phyloP scores from a whole-genome alignment of 2,888 invertebrate species.

The Sinelater perroti region DNA sequence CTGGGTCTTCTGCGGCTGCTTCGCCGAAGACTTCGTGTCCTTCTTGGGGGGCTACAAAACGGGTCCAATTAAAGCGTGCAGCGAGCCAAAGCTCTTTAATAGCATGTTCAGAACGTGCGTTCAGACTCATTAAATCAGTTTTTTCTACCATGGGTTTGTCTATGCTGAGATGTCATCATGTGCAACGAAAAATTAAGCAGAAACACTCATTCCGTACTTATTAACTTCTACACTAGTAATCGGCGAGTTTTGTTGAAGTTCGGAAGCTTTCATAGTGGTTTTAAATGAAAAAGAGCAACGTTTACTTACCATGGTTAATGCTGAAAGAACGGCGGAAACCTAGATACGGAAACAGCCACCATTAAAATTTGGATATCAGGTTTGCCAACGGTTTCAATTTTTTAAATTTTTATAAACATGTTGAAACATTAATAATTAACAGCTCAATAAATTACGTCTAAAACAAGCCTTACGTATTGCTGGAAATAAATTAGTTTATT shows the following conservation, averaged over 20 bases:
- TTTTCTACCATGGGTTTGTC: constrained; percentile 52
- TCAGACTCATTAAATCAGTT: constrained; percentile 63
- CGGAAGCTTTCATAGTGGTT: no score
- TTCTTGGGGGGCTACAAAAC: constrained; percentile 88
- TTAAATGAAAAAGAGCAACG: no score
- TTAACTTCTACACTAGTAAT: no score
- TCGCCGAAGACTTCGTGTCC: constrained; percentile 88
- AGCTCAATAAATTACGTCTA: no score
- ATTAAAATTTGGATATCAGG: neutral
- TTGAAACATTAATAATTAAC: no score
- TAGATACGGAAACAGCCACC: constrained; percentile 6
- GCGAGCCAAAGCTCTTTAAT: no score
- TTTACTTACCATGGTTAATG: constrained; percentile 5
- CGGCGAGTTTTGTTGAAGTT: no score
- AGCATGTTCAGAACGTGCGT: no score
- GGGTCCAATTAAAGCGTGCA: constrained; percentile 31
- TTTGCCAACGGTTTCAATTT: neutral
- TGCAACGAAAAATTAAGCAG: neutral
- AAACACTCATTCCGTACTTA: no score
- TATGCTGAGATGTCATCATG: constrained; percentile 43
- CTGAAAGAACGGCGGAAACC: constrained; percentile 9
- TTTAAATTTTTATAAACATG: neutral
- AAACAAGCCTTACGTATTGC: no score
- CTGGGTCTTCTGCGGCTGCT: constrained; percentile 92
- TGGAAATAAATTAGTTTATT: no score